Base-by-base conservation (phyloP, 2,888 invertebrate genomes). In the Hipparchia semele region DNA sequence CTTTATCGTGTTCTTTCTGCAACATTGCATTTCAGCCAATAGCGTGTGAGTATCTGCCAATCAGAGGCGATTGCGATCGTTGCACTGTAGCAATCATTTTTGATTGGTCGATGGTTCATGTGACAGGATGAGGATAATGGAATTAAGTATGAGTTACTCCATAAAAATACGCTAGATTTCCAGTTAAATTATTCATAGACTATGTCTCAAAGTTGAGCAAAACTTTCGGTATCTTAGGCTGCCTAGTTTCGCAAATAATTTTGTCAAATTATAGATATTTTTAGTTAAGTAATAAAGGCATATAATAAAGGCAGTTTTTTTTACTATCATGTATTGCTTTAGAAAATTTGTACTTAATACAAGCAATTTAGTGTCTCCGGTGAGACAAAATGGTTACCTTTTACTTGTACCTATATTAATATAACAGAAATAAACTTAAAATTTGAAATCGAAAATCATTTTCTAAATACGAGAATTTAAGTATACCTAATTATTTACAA, bases 281-380 rank as follows among this genome's bases (percentile, higher is more conserved):
- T 23, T 53, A 64, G 9, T 51, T 46, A 58, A n/a, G 45, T 67
- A 39, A 54, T 56, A 67, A 58, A 67, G 67, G 45, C 46, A 58
- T 67, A 46, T 58, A 58, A 67, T 67, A 46, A 67, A 67, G 58
- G 45, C 67, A 67, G 58, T 6, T 53, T 53, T 33, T 33, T 33
- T 49, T 64, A 51, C 64, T 23, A 58, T 13, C 45, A 58, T 58
- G 64, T 67, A 67, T 67, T 67, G 67, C 67, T 67, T 67, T 67
- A 67, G 46, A 58, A 67, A 58, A 67, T 67, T 67, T 67, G 67
- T 67, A 67, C 58, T 67, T 46, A 58, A 67, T 67, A 67, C 67
- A 56, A 33, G 45, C 13, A 46, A 45, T 56, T 39, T 60, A 60
- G 59, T 60, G 59, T 60, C 59, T 39, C 39, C 59, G 5, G 10